Percentiles rank a stretch among this genome's conserved stretches.
phyloP scores from a whole-genome alignment of 2,113 vertebrate genomes.

The Leucopternis melanops region DNA sequence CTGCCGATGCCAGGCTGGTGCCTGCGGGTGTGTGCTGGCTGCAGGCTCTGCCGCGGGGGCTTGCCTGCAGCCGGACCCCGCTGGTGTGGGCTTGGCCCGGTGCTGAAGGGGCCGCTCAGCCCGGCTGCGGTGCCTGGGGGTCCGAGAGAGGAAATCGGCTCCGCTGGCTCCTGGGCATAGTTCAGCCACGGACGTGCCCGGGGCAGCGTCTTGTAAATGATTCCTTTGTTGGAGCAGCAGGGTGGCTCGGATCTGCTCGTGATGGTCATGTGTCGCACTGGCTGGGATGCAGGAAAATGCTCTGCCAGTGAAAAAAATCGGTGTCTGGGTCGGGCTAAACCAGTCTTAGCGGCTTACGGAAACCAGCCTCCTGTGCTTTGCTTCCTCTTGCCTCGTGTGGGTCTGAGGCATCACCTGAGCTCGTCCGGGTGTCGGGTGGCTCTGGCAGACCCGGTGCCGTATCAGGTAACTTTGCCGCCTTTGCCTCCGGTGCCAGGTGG shows the following conservation, averaged over 20 bases:
- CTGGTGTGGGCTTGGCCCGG: accelerated
- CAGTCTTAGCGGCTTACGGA: not conserved
- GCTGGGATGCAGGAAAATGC: not conserved
- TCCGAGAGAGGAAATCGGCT: not conserved
- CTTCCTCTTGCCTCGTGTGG: accelerated
- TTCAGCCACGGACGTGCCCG: not conserved
- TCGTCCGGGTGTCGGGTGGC: not conserved
- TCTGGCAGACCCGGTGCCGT: not conserved
- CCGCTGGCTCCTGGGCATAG: not conserved
- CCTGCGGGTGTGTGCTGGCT: not conserved
- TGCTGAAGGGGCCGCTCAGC: accelerated
- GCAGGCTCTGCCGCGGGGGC: accelerated
- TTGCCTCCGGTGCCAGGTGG: not conserved
- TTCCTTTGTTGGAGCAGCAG: not conserved
- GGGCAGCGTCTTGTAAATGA: slow-evolving; percentile 31
- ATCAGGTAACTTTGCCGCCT: not conserved
- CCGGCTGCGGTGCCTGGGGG: accelerated
- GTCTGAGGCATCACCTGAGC: not conserved
- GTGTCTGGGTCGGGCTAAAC: not conserved
- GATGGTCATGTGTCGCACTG: slow-evolving; percentile 21
- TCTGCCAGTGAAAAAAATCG: not conserved
- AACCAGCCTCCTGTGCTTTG: accelerated
- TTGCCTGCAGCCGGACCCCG: not conserved
- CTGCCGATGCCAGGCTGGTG: not conserved
- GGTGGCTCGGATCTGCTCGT: slow-evolving; percentile 1